Percentiles rank a stretch among this genome's conserved stretches.
Evolutionary conservation across 2,113 vertebrate species (phyloP).

Genomic region (Xenus cinereus): DNA sequence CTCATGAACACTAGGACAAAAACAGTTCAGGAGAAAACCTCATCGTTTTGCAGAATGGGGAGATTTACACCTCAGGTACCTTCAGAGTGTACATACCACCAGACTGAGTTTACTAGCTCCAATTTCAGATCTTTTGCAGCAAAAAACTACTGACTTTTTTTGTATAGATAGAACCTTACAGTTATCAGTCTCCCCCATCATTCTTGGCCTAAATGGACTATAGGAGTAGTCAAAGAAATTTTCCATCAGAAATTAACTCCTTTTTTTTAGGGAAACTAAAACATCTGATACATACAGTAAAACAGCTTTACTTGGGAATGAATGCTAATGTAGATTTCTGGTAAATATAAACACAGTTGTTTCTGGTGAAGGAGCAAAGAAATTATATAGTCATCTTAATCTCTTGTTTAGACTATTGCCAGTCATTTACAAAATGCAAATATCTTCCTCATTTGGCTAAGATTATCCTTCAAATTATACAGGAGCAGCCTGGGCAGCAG

Average conservation of each 20-base stretch:
- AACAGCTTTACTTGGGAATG: background rate
- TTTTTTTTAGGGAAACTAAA: background rate
- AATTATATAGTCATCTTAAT: background rate
- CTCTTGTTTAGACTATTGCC: slow-evolving; percentile 1
- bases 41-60: background rate
- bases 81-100: background rate
- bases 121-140: background rate
- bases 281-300: background rate
- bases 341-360: background rate
- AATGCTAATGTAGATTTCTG: background rate
- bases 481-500: background rate
- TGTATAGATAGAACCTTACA: background rate
- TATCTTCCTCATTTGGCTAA: slow-evolving; percentile 6
- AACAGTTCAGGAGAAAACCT: background rate
- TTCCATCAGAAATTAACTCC: background rate
- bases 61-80: background rate
- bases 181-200: background rate
- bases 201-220: background rate
- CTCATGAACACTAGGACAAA: background rate
- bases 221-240: background rate
- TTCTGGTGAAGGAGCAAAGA: slow-evolving; percentile 16
- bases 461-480: background rate
- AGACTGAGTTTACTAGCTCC: background rate
- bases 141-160: background rate
- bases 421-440: slow-evolving; percentile 24